Evolutionary conservation across 2,888 invertebrate genomes (phyloP), one percentile per base, ranked within the genome.

Genomic region (Drosophila rubida): DNA sequence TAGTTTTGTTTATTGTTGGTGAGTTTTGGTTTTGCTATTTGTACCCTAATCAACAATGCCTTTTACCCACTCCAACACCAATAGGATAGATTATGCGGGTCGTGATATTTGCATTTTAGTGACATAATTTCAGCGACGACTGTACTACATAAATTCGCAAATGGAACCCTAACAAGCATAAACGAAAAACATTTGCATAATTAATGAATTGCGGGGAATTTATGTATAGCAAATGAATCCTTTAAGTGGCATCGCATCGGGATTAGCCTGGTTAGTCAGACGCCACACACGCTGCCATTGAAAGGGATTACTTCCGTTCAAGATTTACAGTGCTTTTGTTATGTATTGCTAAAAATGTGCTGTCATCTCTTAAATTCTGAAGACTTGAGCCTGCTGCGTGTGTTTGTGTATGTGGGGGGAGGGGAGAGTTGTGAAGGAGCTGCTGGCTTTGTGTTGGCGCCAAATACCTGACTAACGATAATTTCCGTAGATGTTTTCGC

Each of bases 61-160:
- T 27, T 50, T 27, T 25, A 22, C 50, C 45, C 30, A 5, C 30
- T n/a, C 6, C 25, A 11, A 11, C 2, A 5, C 27, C 42, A 42
- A 39, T 55, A 49, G 9, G 16, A 41, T 13, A 27, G 16, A 42
- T 22, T 58, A 62, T 39, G 65, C 67, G 25, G 59, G 53, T 64
- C 66, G 73, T 62, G 67, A 68, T 69, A 81, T 81, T 81, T 81
- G 87, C 81, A 81, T 81, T 86, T 86, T 71, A 64, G 80, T 59
- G 78, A 71, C 87, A 81, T 81, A 69, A 86, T 81, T 83, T 87
- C 64, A 66, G 66, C 9, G 19, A 9, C 16, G 41, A 30, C 46
- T 69, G 59, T 80, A 65, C 62, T 76, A 49, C 58, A 27, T 76
- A 49, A 58, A 32, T n/a, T 32, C 32, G 32, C 16, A 41, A 75